Conservation (phyloP, 2,888 invertebrate species). For the Cephus spinipes region DNA sequence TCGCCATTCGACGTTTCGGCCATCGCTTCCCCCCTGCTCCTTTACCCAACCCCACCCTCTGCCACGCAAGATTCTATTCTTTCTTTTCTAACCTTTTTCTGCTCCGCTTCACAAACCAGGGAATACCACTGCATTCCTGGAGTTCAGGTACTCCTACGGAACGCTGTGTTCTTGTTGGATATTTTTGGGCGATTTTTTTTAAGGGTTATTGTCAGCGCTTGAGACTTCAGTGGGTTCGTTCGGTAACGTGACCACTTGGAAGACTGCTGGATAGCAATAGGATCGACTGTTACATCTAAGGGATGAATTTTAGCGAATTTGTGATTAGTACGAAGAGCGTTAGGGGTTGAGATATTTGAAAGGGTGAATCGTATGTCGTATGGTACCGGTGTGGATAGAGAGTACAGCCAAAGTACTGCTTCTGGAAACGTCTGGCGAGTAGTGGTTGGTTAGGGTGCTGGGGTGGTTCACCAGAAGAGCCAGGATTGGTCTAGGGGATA, state of each 20-base stretch:
- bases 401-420: slow-evolving; percentile 25
- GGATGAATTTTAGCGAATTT: background rate
- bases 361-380: background rate
- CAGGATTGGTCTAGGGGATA: slow-evolving; percentile 59
- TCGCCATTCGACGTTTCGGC: slow-evolving; percentile 47
- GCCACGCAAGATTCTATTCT: slow-evolving; percentile 20
- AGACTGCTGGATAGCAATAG: background rate
- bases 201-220: background rate
- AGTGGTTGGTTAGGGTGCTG: slow-evolving; percentile 42
- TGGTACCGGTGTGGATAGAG: background rate
- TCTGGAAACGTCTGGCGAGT: slow-evolving; percentile 43
- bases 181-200: background rate
- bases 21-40: slow-evolving; percentile 15
- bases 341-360: background rate
- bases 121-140: background rate
- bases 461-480: slow-evolving; percentile 48
- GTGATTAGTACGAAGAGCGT: background rate
- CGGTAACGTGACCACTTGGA: background rate
- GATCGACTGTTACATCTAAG: background rate
- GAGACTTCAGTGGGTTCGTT: background rate
- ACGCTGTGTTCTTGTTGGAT: background rate
- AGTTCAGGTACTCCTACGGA: background rate
- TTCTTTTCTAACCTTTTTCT: background rate
- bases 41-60: slow-evolving; percentile 10
- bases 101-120: background rate